Evolutionary conservation across 53 echinoderm and acorn worm genomes (phyloP), one percentile per base, ranked within the genome.

Genomic region (Arbacia lixula): DNA sequence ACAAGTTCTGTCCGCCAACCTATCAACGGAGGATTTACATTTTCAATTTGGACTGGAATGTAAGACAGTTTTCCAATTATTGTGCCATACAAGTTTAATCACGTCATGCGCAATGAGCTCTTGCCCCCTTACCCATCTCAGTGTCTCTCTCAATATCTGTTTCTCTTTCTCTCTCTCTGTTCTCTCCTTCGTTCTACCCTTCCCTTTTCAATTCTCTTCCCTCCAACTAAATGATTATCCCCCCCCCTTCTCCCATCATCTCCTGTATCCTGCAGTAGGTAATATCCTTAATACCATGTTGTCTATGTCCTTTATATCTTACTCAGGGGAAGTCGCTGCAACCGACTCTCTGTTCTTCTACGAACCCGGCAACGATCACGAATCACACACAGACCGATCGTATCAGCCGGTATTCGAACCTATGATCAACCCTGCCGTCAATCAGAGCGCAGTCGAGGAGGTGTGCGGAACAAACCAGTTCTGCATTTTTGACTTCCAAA

Each of bases 401-500:
- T 77, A 57, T 58, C 37, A 2, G 9, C 78, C 78, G 3, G 39
- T 38, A 11, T 77, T 77, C 36, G 78, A 77, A 36, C 22, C 58
- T 11, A 34, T 77, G 14, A 26, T 37, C 22, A 77, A 77, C 60
- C 78, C 78, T 4, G 11, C 34, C 25, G 17, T 77, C 11, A 60
- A 77, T 29, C 78, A 58, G 22, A 58, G 36, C 6, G 12, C 1
- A 11, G 78, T 77, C 9, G 78, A 56, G n/a, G 60, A 77, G 29
- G 78, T 77, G 32, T 77, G 78, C 60, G 78, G 78, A 38, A 35
- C 56, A 2, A 77, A 77, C 17, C 57, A 58, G 58, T 77, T 77
- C 60, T 77, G 78, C 39, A 57, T 57, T 39, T 77, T 77, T 34
- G 78, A 77, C 60, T 77, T 26, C 39, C 78, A 77, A 33, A 77